Evolutionary conservation across 2,113 vertebrate species (phyloP).

Genomic region (Syngnathus typhle): DNA sequence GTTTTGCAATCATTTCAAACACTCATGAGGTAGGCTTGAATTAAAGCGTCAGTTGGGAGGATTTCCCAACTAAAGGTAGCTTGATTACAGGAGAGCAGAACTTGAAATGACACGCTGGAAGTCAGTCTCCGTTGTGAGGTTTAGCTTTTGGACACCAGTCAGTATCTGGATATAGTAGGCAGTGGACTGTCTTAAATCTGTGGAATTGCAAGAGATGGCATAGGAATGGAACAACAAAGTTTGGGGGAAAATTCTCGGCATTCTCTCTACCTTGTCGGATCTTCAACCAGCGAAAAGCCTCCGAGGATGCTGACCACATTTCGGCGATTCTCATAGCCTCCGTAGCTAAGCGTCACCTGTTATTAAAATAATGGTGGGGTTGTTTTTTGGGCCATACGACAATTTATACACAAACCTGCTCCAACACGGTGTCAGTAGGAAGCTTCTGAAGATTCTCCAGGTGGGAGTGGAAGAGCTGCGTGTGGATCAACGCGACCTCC

Average conservation of each 20-base stretch:
- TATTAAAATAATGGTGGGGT: background rate
- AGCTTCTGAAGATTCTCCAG: conserved; percentile 88
- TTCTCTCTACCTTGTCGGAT: conserved; percentile 81
- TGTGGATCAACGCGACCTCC: conserved; percentile 82
- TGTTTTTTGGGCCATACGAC: too few relatives aligned
- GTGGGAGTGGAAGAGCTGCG: conserved; percentile 88
- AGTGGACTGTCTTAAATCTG: conserved; percentile 93
- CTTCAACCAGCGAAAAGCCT: conserved; percentile 80
- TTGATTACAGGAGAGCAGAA: background rate
- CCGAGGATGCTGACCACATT: conserved; percentile 84
- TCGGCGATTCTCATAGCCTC: conserved; percentile 85
- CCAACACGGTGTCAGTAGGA: conserved; percentile 66
- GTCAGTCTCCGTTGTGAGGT: conserved; percentile 23
- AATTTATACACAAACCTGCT: conserved; percentile 72
- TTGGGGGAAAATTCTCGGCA: background rate
- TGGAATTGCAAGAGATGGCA: background rate
- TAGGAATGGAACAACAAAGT: too few relatives aligned
- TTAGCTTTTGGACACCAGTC: conserved; percentile 79
- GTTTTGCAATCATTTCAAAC: background rate
- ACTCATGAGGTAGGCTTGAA: background rate
- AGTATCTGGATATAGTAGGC: conserved; percentile 88
- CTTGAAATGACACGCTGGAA: background rate
- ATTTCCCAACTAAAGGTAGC: background rate
- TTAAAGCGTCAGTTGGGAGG: background rate
- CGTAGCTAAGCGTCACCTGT: conserved; percentile 94